These are phyloP conservation scores for Hepsetus odoe DNA, from an alignment of 2,113 vertebrate species.

Conservation along the genomic window DNA sequence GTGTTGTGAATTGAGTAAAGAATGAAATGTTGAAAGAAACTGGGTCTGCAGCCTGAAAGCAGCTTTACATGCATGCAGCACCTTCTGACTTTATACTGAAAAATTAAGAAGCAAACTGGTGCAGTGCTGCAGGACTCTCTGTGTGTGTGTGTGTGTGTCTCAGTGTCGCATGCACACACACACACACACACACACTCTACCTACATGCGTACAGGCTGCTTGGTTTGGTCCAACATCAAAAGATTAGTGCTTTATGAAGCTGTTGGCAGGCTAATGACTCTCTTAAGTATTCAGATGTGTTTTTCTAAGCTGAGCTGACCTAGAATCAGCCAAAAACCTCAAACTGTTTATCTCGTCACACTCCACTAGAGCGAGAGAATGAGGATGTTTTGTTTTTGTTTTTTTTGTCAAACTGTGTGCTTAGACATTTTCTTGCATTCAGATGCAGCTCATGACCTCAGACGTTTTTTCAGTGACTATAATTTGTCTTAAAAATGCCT, in stretches of 20 bases:
- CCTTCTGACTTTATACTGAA: background rate
- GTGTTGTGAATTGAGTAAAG: background rate
- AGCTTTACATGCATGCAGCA: conserved; percentile 16
- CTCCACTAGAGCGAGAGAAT: conserved; percentile 31
- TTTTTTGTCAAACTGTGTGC: background rate
- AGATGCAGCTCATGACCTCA: background rate
- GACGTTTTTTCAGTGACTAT: background rate
- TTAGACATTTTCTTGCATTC: background rate
- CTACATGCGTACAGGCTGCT: background rate
- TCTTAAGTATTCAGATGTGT: background rate
- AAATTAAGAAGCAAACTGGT: background rate
- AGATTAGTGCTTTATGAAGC: background rate
- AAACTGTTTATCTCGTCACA: background rate
- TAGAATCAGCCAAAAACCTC: background rate
- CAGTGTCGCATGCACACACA: background rate
- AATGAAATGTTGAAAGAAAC: background rate
- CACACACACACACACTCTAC: background rate
- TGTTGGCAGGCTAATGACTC: background rate
- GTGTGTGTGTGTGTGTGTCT: too few species aligned
- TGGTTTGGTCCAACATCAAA: conserved; percentile 12
- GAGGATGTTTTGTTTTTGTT: background rate
- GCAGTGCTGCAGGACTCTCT: background rate
- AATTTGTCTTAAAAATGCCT: background rate
- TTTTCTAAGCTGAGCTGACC: background rate
- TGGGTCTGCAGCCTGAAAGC: background rate